phyloP scores from a whole-genome alignment of 2,888 invertebrate species.

The Balanococcus diminutus region DNA sequence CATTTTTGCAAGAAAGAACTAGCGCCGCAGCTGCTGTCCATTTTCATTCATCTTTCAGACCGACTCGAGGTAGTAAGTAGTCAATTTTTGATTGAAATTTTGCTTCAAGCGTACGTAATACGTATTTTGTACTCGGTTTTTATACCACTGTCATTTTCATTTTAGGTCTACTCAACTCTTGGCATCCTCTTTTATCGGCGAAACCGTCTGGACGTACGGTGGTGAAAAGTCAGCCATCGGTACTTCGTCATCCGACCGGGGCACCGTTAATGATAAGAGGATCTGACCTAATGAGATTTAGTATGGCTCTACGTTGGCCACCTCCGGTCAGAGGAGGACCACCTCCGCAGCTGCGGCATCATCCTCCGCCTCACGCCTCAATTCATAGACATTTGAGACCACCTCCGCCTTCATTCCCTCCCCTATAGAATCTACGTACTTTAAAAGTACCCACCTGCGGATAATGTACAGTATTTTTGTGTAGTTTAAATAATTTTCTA shows the following conservation, averaged over 20 bases:
- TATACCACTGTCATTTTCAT: neutral
- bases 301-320: conserved; percentile 45
- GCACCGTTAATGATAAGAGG: conserved; percentile 48
- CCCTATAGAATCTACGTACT: neutral
- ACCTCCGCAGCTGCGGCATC: conserved; percentile 38
- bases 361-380: conserved; percentile 33
- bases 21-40: conserved; percentile 16
- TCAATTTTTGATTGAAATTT: neutral
- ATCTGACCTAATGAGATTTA: conserved; percentile 47
- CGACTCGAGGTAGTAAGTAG: conserved; percentile 11
- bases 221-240: conserved; percentile 35
- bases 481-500: neutral
- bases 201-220: conserved; percentile 20
- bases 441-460: neutral
- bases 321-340: conserved; percentile 34
- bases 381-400: conserved; percentile 46
- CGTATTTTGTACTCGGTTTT: neutral
- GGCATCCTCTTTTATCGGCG: conserved; percentile 43
- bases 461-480: neutral
- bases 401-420: conserved; percentile 39
- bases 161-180: conserved; percentile 26
- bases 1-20: conserved; percentile 39
- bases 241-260: conserved; percentile 40
- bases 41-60: conserved; percentile 50
- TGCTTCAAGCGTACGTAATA: neutral